Percentiles rank a stretch among this genome's conserved stretches.
Evolutionary conservation across 2,113 vertebrate genomes (phyloP).

Genomic region (Atractosteus spatula): DNA sequence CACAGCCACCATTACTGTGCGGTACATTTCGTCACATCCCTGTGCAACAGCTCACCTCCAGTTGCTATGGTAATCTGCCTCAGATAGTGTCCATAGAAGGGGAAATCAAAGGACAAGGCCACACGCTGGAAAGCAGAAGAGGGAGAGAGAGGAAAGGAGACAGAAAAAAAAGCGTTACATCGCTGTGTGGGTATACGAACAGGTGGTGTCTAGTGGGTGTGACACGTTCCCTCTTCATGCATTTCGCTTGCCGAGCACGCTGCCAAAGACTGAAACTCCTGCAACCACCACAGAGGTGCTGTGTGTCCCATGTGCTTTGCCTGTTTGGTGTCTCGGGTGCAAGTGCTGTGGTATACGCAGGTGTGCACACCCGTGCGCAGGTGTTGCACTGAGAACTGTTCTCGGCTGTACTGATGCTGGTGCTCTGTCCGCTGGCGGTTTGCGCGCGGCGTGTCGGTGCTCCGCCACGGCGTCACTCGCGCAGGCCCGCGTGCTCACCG

Average conservation of each 20-base stretch:
- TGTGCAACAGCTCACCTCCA: slow-evolving; percentile 63
- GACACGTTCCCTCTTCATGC: background rate
- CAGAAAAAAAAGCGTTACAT: background rate
- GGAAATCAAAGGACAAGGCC: slow-evolving; percentile 89
- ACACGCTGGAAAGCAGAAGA: slow-evolving; percentile 67
- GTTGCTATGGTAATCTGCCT: slow-evolving; percentile 91
- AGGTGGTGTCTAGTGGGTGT: background rate
- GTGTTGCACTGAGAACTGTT: too few species aligned
- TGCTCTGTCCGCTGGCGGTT: too few species aligned
- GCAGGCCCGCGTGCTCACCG: slow-evolving; percentile 65
- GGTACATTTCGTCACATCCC: too few species aligned
- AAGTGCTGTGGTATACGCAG: background rate
- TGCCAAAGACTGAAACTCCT: too few species aligned
- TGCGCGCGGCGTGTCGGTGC: too few species aligned
- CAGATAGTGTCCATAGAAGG: slow-evolving; percentile 89
- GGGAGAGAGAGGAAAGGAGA: slow-evolving; percentile 15
- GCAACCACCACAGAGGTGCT: too few species aligned
- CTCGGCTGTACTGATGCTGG: too few species aligned
- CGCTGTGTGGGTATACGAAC: background rate
- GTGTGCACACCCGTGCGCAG: background rate
- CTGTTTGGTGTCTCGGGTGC: too few species aligned
- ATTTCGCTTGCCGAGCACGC: too few species aligned
- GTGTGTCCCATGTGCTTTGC: too few species aligned
- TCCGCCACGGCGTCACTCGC: too few species aligned
- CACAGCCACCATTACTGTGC: too few species aligned